phyloP scores from a whole-genome alignment of 2,888 invertebrate genomes.

The Onchidella celtica region DNA sequence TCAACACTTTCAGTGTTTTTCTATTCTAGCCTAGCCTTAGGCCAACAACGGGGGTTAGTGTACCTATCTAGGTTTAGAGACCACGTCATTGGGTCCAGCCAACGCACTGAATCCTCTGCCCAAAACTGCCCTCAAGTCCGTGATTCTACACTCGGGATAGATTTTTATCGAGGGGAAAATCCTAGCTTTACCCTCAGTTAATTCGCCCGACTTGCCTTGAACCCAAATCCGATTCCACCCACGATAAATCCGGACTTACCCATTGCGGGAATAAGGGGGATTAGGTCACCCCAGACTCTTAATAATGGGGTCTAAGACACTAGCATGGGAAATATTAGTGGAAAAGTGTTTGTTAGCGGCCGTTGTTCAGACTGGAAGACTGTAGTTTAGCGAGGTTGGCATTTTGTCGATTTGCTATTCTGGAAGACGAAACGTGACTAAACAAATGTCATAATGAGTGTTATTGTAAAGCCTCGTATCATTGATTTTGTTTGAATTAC shows the following conservation, averaged over 20 bases:
- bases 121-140: not conserved
- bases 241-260: not conserved
- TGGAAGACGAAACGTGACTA: no score
- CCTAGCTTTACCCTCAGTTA: not conserved
- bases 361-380: no score
- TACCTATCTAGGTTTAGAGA: no score
- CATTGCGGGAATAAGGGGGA: not conserved
- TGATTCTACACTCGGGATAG: not conserved
- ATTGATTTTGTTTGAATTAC: no score
- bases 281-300: not conserved
- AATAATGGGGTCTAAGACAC: not conserved
- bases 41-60: not conserved
- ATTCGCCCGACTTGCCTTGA: not conserved
- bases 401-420: no score
- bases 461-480: no score
- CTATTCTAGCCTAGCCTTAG: not conserved
- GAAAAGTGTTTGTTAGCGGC: not conserved
- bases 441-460: no score
- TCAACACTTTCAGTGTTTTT: not conserved
- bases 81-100: no score
- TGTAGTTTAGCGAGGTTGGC: no score
- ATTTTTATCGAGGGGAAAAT: not conserved
- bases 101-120: no score
- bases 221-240: not conserved
- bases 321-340: not conserved